Conservation (phyloP, 1,140 invertebrate species). For the Lepidurus packardi region DNA sequence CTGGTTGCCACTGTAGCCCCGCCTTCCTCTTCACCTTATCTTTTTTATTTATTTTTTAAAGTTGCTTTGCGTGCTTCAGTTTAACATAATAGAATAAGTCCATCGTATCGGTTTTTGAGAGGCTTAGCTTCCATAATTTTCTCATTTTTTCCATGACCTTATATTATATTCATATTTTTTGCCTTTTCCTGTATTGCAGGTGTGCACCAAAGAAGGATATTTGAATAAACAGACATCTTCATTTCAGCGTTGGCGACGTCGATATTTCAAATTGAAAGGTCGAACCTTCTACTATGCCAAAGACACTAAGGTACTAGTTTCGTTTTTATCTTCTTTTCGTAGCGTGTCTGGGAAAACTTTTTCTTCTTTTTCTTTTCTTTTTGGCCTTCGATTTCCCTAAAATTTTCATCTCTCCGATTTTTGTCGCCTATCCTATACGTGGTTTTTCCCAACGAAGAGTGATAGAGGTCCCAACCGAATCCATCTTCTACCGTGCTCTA, state of each 20-base stretch:
- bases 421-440: too few species aligned
- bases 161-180: conserved; percentile 26
- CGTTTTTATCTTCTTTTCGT: conserved; percentile 7
- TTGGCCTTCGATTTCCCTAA: background rate
- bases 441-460: too few species aligned
- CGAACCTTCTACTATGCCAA: conserved; percentile 76
- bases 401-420: background rate
- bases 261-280: conserved; percentile 75
- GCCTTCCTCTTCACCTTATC: too few species aligned
- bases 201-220: conserved; percentile 72
- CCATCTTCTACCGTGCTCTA: too few species aligned
- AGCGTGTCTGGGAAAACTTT: background rate
- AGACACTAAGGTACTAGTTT: conserved; percentile 64
- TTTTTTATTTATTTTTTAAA: too few species aligned
- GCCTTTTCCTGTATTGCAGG: conserved; percentile 50
- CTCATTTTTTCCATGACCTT: too few species aligned
- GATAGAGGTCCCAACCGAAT: too few species aligned
- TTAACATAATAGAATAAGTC: too few species aligned
- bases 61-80: too few species aligned
- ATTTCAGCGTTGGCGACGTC: conserved; percentile 75
- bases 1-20: background rate
- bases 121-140: too few species aligned
- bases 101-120: too few species aligned
- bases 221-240: conserved; percentile 77
- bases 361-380: background rate